phyloP scores from a whole-genome alignment of 53 echinoderm and acorn worm species.

The Mesocentrotus franciscanus region DNA sequence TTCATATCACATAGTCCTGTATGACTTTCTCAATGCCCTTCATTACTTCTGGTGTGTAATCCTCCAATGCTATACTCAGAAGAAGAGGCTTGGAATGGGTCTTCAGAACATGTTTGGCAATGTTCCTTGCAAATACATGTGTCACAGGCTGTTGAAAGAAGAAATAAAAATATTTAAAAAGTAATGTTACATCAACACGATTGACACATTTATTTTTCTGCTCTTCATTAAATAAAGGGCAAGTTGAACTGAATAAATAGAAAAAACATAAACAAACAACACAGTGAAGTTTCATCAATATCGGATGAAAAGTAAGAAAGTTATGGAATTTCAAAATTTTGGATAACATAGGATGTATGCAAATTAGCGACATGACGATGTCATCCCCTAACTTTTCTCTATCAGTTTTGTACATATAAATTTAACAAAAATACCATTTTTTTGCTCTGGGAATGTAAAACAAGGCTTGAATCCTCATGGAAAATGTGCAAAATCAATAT shows the following conservation, averaged over 20 bases:
- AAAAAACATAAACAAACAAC: neutral
- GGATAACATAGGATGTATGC: too few species aligned
- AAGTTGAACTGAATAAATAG: neutral
- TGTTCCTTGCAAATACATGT: slow-evolving; percentile 88
- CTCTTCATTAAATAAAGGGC: too few species aligned
- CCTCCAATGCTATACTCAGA: slow-evolving; percentile 83
- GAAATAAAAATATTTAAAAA: neutral
- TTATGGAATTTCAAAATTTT: too few species aligned
- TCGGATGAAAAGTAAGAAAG: too few species aligned
- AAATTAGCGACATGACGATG: too few species aligned
- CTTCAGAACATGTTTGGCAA: slow-evolving; percentile 77
- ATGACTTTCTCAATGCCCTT: slow-evolving; percentile 79
- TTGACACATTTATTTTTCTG: neutral
- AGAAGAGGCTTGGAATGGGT: slow-evolving; percentile 81
- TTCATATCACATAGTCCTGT: slow-evolving; percentile 61
- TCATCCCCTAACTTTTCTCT: too few species aligned
- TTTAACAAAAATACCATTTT: too few species aligned
- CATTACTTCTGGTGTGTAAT: slow-evolving; percentile 82
- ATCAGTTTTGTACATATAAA: too few species aligned
- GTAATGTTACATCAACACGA: neutral
- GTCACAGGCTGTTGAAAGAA: slow-evolving; percentile 71
- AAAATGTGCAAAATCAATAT: too few species aligned
- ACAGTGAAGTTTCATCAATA: neutral
- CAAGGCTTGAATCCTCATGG: too few species aligned
- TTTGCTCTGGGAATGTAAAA: too few species aligned